Percentiles rank a stretch among this genome's conserved stretches.
Conservation (phyloP, 2,113 vertebrate genomes). For the Dasyornis broadbenti region DNA sequence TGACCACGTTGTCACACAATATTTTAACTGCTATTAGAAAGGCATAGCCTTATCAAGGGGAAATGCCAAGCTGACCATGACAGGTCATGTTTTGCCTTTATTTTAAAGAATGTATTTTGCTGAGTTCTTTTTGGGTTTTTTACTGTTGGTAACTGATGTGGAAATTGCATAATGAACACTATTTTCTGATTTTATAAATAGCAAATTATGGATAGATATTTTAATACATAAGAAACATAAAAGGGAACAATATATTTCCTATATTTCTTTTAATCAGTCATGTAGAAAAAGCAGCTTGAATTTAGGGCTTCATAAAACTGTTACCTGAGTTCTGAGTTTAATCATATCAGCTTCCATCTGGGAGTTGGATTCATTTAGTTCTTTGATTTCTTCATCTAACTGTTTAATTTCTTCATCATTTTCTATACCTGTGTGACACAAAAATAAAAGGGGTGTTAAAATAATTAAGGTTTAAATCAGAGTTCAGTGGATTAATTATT, state of each 20-base stretch:
- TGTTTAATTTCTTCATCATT: constrained; percentile 98
- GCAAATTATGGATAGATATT: neutral
- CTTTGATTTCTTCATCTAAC: constrained; percentile 98
- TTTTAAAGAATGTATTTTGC: neutral
- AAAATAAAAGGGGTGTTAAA: constrained; percentile 19
- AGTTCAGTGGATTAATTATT: neutral
- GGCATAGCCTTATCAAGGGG: neutral
- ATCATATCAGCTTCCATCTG: constrained; percentile 99
- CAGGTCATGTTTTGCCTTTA: neutral
- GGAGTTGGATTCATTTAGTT: constrained; percentile 96
- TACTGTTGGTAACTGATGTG: neutral
- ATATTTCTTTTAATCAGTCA: neutral
- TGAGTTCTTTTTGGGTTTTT: neutral
- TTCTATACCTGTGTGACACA: constrained; percentile 82
- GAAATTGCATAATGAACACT: neutral
- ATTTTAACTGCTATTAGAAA: neutral
- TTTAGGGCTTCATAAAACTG: constrained; percentile 69
- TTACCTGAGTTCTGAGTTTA: constrained; percentile 98
- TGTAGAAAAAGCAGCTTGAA: neutral
- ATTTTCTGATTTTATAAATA: neutral
- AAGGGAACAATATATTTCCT: neutral
- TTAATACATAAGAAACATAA: neutral
- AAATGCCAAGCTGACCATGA: neutral
- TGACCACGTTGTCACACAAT: neutral
- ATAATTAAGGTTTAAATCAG: neutral